phyloP scores from a whole-genome alignment of 2,797 vertebrate genomes.

The Podargus strigoides region DNA sequence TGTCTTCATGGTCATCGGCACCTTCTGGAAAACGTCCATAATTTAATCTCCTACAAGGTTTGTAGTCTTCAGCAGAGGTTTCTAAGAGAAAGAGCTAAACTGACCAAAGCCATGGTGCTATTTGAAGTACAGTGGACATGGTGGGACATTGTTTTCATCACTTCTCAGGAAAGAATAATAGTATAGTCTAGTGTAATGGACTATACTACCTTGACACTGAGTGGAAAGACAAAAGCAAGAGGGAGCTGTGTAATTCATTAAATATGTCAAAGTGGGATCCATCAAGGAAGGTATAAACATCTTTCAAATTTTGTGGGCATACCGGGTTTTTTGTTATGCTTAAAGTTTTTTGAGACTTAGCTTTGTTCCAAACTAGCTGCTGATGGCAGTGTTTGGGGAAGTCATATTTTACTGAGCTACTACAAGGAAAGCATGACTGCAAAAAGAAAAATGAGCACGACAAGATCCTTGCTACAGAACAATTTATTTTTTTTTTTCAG shows the following conservation, averaged over 20 bases:
- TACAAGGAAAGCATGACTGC: not conserved
- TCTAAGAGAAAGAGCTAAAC: not conserved
- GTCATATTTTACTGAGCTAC: not conserved
- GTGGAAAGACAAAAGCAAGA: not conserved
- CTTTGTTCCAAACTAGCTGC: not conserved
- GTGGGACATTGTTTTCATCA: not conserved
- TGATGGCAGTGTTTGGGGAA: not conserved
- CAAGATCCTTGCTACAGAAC: not conserved
- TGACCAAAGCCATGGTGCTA: not conserved
- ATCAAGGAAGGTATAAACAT: not conserved
- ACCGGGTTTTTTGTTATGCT: accelerated
- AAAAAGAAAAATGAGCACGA: not conserved
- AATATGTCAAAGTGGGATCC: not conserved
- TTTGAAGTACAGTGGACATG: not conserved
- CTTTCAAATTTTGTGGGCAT: not conserved
- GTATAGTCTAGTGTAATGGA: not conserved
- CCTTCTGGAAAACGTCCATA: not conserved
- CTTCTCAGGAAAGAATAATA: not conserved
- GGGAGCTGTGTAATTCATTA: not conserved
- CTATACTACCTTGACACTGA: not conserved
- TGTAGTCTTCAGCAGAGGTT: not conserved
- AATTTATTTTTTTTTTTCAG: not conserved
- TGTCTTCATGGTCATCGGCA: not conserved
- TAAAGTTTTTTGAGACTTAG: not conserved
- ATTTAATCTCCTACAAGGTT: not conserved